phyloP scores from a whole-genome alignment of 2,888 invertebrate species.

The Lepas anatifera region DNA sequence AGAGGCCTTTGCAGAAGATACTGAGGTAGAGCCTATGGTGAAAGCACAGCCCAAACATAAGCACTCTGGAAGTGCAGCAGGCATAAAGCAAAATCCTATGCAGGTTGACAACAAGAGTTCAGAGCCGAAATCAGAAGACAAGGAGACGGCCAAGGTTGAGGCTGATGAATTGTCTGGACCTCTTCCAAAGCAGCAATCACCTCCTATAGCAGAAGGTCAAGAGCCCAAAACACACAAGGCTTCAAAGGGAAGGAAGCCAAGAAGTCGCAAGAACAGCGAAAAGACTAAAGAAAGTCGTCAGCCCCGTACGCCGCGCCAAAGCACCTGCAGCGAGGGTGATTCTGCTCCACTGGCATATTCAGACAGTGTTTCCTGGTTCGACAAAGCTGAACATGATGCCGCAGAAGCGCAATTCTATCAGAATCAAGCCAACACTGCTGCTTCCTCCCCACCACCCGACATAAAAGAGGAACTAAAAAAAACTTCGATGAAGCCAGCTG shows the following conservation, averaged over 20 bases:
- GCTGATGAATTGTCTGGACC: no score
- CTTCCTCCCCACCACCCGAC: neutral
- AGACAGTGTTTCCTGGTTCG: neutral
- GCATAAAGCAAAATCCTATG: neutral
- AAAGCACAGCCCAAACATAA: no score
- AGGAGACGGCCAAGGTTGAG: neutral
- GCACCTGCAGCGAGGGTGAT: neutral
- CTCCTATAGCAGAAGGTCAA: no score
- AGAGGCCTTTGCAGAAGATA: neutral
- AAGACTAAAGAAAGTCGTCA: neutral
- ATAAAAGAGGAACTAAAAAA: neutral
- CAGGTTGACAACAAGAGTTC: neutral
- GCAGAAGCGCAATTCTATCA: neutral
- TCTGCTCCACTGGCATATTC: no score
- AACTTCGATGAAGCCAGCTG: neutral
- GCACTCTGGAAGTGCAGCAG: neutral
- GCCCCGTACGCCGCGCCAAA: neutral
- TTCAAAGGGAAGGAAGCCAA: neutral
- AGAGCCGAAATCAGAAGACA: neutral
- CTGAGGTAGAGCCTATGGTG: no score
- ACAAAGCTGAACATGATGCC: neutral
- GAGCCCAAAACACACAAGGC: neutral
- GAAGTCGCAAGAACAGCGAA: neutral
- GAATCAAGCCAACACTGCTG: neutral
- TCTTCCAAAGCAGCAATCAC: no score